Percentiles rank a stretch among this genome's conserved stretches.
phyloP scores from a whole-genome alignment of 2,888 invertebrate species.

The Andrena camellia region DNA sequence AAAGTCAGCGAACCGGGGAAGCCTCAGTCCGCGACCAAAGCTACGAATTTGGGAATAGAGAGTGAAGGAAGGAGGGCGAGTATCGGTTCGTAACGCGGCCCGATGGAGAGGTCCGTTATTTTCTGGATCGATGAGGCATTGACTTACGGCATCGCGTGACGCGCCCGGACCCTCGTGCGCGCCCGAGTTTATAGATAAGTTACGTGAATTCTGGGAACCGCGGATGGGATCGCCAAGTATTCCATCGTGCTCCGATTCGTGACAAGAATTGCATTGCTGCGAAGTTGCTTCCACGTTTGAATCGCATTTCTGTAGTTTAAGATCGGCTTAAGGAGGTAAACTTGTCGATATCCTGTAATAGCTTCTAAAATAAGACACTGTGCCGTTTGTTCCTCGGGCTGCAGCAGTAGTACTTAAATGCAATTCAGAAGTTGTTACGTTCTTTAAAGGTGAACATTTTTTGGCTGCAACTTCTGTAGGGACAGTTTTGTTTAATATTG shows the following conservation, averaged over 20 bases:
- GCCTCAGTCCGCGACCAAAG: not conserved
- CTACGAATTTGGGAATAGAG: not conserved
- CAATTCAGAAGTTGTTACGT: too few relatives aligned
- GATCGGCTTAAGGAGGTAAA: too few relatives aligned
- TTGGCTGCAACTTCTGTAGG: not conserved
- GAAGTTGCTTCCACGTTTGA: not conserved
- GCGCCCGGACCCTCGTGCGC: slow-evolving; percentile 50
- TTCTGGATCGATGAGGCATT: slow-evolving; percentile 57
- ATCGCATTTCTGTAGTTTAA: too few relatives aligned
- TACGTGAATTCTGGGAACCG: slow-evolving; percentile 45
- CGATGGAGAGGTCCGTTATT: slow-evolving; percentile 51
- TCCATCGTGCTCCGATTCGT: not conserved
- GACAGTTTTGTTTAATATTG: not conserved
- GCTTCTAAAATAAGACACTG: too few relatives aligned
- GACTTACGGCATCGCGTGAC: slow-evolving; percentile 56
- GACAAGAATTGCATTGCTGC: not conserved
- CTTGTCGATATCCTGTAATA: too few relatives aligned
- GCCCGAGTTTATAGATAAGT: slow-evolving; percentile 50
- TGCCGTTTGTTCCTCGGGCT: too few relatives aligned
- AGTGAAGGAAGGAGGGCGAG: not conserved
- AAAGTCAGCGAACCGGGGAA: slow-evolving; percentile 53
- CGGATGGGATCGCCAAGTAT: not conserved
- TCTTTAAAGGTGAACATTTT: too few relatives aligned
- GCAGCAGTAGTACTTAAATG: too few relatives aligned
- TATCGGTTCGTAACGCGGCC: slow-evolving; percentile 52